phyloP scores from a whole-genome alignment of 2,113 vertebrate genomes.

The Triplophysa siluroides region DNA sequence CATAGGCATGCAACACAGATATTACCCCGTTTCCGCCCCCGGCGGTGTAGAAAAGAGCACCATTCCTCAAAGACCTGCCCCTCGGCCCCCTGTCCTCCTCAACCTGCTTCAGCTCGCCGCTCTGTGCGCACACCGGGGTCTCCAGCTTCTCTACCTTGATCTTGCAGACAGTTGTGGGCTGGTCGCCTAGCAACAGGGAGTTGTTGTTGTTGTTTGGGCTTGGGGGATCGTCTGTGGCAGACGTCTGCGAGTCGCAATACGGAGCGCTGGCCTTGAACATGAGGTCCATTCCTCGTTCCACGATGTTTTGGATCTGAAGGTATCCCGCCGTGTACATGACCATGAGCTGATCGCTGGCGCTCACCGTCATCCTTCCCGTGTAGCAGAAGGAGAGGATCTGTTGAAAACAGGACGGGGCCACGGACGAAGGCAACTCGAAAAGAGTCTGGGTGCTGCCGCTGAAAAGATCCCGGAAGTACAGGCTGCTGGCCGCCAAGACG shows the following conservation, averaged over 20 bases:
- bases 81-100: slow-evolving; percentile 54
- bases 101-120: slow-evolving; percentile 67
- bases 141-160: slow-evolving; percentile 93
- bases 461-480: slow-evolving; percentile 95
- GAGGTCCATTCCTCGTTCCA: slow-evolving; percentile 94
- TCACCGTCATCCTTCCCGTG: slow-evolving; percentile 94
- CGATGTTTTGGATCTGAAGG: slow-evolving; percentile 98
- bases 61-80: slow-evolving; percentile 60
- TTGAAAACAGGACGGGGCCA: slow-evolving; percentile 92
- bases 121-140: slow-evolving; percentile 67
- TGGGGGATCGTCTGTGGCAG: slow-evolving; percentile 87
- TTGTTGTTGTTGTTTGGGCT: slow-evolving; percentile 79
- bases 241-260: slow-evolving; percentile 94
- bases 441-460: slow-evolving; percentile 86
- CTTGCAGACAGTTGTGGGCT: slow-evolving; percentile 80
- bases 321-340: slow-evolving; percentile 99
- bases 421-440: slow-evolving; percentile 91
- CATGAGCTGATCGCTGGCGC: slow-evolving; percentile 93
- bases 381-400: slow-evolving; percentile 98
- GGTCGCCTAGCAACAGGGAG: slow-evolving; percentile 67
- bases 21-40: slow-evolving; percentile 74
- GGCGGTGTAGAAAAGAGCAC: slow-evolving; percentile 67
- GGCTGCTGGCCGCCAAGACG: slow-evolving; percentile 90
- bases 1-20: slow-evolving; percentile 84
- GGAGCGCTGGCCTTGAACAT: slow-evolving; percentile 96